phyloP scores from a whole-genome alignment of 2,797 vertebrate species.

The Petrocephalus schoutedeni region DNA sequence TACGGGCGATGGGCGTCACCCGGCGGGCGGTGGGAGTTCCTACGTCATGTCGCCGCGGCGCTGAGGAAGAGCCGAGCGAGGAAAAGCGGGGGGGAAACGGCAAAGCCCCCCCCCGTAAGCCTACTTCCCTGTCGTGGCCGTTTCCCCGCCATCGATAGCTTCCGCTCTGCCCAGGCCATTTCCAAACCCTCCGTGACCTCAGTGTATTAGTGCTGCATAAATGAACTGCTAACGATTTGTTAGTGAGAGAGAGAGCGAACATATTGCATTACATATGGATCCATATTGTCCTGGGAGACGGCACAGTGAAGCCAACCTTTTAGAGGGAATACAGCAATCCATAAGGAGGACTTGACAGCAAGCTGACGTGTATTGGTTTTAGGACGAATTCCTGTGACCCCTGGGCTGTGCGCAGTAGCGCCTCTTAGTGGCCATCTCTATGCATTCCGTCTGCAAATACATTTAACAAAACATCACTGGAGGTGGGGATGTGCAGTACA shows the following conservation, averaged over 20 bases:
- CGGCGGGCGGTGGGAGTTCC: too few species aligned
- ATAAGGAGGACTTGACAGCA: not conserved
- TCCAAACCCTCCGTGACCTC: not conserved
- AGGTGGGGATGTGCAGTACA: not conserved
- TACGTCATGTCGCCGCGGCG: not conserved
- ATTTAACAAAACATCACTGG: not conserved
- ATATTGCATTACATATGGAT: conserved; percentile 9
- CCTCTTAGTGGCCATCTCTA: not conserved
- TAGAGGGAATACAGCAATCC: not conserved
- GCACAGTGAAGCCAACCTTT: not conserved
- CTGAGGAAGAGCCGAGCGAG: not conserved
- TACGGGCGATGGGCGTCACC: not conserved
- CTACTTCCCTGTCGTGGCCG: not conserved
- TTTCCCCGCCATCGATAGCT: not conserved
- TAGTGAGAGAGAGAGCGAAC: not conserved
- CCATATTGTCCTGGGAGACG: not conserved
- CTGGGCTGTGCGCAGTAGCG: not conserved
- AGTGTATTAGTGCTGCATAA: conserved; percentile 6
- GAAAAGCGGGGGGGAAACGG: not conserved
- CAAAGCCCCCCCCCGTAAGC: not conserved
- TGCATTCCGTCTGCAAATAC: not conserved
- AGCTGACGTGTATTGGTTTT: not conserved
- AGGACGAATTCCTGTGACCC: not conserved
- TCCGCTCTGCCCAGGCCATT: not conserved
- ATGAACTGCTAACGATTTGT: conserved; percentile 6